These are phyloP conservation scores for Holocentrus rufus DNA, from an alignment of 2,797 vertebrate species.

Conservation along the genomic window DNA sequence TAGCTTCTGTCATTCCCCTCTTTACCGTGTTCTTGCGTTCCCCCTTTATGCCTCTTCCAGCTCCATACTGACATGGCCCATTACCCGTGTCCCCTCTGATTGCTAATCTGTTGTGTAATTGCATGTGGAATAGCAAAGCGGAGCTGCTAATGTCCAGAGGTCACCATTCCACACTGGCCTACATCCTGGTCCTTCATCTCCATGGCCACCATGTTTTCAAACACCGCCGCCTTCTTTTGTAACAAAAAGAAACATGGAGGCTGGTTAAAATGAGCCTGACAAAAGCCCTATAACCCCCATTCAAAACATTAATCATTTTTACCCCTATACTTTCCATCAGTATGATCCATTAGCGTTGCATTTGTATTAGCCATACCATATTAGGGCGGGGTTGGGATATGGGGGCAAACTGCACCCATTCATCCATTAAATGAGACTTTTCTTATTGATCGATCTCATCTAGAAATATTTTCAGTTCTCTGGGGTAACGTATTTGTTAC, in stretches of 20 bases:
- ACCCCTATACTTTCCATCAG: slow-evolving; percentile 49
- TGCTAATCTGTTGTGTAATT: slow-evolving; percentile 65
- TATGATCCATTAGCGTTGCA: slow-evolving; percentile 57
- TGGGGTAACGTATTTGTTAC: slow-evolving; percentile 38
- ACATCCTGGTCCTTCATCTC: slow-evolving; percentile 75
- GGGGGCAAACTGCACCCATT: slow-evolving; percentile 49
- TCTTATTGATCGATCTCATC: slow-evolving; percentile 48
- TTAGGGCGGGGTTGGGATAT: slow-evolving; percentile 24
- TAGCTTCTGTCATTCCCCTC: slow-evolving; percentile 31
- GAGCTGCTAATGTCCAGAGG: slow-evolving; percentile 63
- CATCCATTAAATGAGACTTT: slow-evolving; percentile 21
- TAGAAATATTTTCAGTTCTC: slow-evolving; percentile 36
- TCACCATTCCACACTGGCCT: slow-evolving; percentile 72
- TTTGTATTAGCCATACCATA: slow-evolving; percentile 61
- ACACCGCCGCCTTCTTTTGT: slow-evolving; percentile 41
- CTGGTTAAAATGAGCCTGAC: slow-evolving; percentile 43
- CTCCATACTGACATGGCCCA: slow-evolving; percentile 59
- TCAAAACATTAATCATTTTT: slow-evolving; percentile 58
- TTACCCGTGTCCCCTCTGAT: slow-evolving; percentile 54
- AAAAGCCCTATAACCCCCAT: slow-evolving; percentile 31
- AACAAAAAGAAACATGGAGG: slow-evolving; percentile 36
- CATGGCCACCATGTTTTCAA: slow-evolving; percentile 75
- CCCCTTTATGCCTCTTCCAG: neutral
- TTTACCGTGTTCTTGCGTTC: neutral
- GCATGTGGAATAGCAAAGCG: slow-evolving; percentile 63